These are phyloP conservation scores for Albula glossodonta DNA, from an alignment of 2,113 vertebrate species.

Conservation along the genomic window DNA sequence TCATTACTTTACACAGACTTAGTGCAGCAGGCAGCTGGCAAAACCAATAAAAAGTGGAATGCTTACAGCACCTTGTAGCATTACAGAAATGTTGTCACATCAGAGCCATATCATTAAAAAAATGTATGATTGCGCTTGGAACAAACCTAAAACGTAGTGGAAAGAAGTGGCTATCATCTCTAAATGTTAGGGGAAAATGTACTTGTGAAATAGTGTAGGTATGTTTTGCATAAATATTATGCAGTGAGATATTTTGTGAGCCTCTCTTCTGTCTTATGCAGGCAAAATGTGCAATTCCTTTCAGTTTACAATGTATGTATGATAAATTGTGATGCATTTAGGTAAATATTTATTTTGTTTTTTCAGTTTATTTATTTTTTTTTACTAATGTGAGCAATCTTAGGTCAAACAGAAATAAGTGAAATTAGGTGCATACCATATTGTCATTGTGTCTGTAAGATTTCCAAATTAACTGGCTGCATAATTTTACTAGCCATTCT, in stretches of 20 bases:
- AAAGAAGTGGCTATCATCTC: background rate
- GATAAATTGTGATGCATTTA: background rate
- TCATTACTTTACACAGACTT: background rate
- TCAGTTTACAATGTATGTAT: background rate
- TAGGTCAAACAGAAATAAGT: background rate
- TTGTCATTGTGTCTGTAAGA: background rate
- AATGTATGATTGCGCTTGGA: background rate
- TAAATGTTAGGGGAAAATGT: background rate
- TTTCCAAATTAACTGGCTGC: background rate
- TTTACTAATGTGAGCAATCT: background rate
- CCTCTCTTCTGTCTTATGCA: background rate
- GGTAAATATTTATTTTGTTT: conserved; percentile 14
- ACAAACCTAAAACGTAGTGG: background rate
- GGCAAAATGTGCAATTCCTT: conserved; percentile 3
- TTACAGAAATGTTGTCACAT: background rate
- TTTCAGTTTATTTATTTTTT: background rate
- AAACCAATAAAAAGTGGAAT: background rate
- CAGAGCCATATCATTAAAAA: background rate
- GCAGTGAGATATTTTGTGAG: background rate
- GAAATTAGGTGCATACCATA: background rate
- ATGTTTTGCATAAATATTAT: background rate
- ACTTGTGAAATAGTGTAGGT: background rate
- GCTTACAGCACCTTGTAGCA: background rate
- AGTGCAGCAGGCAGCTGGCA: background rate
- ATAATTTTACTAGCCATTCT: background rate